Base-by-base conservation (phyloP, 1,140 invertebrate species). In the Protaetia brevitarsis region DNA sequence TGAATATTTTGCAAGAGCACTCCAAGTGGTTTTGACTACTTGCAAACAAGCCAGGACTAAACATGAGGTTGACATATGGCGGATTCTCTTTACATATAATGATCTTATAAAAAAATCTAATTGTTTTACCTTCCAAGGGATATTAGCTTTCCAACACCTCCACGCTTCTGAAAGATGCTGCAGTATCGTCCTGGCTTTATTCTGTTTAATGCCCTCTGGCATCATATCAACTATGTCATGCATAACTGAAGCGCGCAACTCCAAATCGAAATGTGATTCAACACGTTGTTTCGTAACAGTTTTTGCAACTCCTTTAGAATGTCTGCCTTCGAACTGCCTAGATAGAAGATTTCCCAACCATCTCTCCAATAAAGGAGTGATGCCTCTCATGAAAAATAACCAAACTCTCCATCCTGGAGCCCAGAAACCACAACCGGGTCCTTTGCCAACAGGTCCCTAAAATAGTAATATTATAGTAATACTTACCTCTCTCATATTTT, bases 161-260 rank as follows among this genome's bases (percentile, higher is more conserved):
- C 97, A 99, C 0, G 98, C 98, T 82, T 99, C 98, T 65, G 95
- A 98, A 29, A 99, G 82, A 87, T 99, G 98, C 77, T 99, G 97
- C 69, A 99, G 82, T 72, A 99, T 99, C 0, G 97, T 99, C 69
- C 97, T 86, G 0, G 98, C 98, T 80, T 99, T 99, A 80, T 99
- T 99, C 77, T 99, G 97, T 76, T 99, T 99, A 72, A 99, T 99
- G 68, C 97, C 97, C 82, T 99, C 97, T 0, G 98, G 98, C 98
- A 99, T 99, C 97, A 99, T 99, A 77, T 99, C 98, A 1, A 99
- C 88, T 75, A 99, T 99, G 77, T 99, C 98, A 81, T 99, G 97
- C 98, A 99, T 99, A 27, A 97, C 96, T 0, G 96, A 98, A 34
- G 96, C 96, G 72, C 98, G 85, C 68, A 99, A 81, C 82, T 99